phyloP scores from a whole-genome alignment of 1,140 invertebrate genomes.

The Tetramorium alpestre region DNA sequence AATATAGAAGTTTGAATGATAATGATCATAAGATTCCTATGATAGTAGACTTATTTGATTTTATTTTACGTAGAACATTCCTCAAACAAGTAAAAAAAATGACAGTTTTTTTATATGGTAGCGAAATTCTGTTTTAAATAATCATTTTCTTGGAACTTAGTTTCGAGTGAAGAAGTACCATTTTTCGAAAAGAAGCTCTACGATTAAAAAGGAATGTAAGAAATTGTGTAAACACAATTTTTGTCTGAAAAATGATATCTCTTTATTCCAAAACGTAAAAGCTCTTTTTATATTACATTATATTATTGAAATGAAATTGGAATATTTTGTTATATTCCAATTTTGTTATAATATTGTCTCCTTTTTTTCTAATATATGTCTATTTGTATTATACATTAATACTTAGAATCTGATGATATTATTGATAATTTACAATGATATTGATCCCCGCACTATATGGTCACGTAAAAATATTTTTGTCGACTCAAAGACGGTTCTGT shows the following conservation, averaged over 20 bases:
- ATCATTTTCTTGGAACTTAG: neutral
- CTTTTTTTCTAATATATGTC: neutral
- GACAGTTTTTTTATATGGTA: neutral
- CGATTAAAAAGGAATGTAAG: neutral
- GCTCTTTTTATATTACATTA: too few relatives aligned
- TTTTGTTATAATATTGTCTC: too few relatives aligned
- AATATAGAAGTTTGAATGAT: neutral
- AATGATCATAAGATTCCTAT: neutral
- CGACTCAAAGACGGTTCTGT: slow-evolving; percentile 13
- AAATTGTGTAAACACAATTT: neutral
- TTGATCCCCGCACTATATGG: neutral
- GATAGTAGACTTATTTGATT: neutral
- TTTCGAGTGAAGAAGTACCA: neutral
- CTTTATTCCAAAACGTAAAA: neutral
- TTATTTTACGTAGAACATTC: neutral
- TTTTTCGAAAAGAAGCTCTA: neutral
- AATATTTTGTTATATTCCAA: too few relatives aligned
- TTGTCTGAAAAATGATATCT: neutral
- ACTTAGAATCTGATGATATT: neutral
- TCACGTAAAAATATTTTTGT: neutral
- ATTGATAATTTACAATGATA: neutral
- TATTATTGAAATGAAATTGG: too few relatives aligned
- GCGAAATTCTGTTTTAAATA: neutral
- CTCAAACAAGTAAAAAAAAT: neutral
- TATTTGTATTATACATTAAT: neutral